Evolutionary conservation across 2,113 vertebrate genomes (phyloP).

Genomic region (Trochalopteron elliotii): DNA sequence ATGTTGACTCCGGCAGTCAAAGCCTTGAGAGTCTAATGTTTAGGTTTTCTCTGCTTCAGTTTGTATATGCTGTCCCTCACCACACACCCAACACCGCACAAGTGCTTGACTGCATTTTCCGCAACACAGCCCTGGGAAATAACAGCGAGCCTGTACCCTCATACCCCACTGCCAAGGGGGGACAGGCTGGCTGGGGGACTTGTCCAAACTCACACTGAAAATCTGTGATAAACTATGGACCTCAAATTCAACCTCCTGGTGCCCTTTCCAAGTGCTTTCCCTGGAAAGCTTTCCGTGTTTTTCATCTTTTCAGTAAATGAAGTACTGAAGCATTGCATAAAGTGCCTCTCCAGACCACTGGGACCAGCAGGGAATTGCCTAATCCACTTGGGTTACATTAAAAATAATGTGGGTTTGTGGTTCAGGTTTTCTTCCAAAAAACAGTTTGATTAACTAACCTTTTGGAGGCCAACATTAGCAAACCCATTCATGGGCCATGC

Average conservation of each 20-base stretch:
- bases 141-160: not conserved
- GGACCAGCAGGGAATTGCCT: not conserved
- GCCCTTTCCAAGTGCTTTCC: not conserved
- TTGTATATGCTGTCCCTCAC: slow-evolving; percentile 37
- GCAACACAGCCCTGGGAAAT: not conserved
- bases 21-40: slow-evolving; percentile 42
- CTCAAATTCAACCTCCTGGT: not conserved
- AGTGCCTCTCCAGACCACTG: not conserved
- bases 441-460: not conserved
- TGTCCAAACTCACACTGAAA: not conserved
- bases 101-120: not conserved
- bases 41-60: slow-evolving; percentile 46
- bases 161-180: accelerated
- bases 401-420: not conserved
- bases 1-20: slow-evolving; percentile 33
- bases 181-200: not conserved
- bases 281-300: not conserved
- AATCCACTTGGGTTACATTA: not conserved
- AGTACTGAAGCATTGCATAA: not conserved
- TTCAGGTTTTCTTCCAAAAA: not conserved
- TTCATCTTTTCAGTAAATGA: not conserved
- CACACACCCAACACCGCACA: accelerated
- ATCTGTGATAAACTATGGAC: not conserved
- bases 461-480: not conserved
- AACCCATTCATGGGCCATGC: not conserved